A percentile compares a stretch with the other conserved stretches of the same genome.
Evolutionary conservation across 2,797 vertebrate species (phyloP).

Genomic region (Pseudomugil gertrudae): DNA sequence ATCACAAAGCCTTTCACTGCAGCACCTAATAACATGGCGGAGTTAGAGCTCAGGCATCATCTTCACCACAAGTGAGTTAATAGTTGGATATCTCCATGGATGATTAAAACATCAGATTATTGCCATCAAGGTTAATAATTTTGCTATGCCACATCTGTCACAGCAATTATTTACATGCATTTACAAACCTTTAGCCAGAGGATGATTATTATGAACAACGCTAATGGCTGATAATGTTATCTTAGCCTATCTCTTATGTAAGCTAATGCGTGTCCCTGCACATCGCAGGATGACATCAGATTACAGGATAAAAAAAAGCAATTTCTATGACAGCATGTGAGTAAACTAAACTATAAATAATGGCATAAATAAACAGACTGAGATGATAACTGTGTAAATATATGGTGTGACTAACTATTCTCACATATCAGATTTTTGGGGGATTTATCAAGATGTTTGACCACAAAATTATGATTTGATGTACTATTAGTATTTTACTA

Average conservation of each 20-base stretch:
- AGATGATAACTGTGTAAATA: background rate
- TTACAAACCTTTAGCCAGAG: constrained; percentile 45
- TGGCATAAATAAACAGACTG: constrained; percentile 7
- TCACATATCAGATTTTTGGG: background rate
- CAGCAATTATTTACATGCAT: constrained; percentile 54
- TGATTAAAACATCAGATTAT: constrained; percentile 43
- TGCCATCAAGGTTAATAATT: constrained; percentile 45
- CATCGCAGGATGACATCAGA: constrained; percentile 12
- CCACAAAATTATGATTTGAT: constrained; percentile 3
- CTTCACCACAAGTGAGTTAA: constrained; percentile 27
- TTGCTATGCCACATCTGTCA: constrained; percentile 37
- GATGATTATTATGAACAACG: constrained; percentile 55
- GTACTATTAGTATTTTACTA: background rate
- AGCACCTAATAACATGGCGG: constrained; percentile 22
- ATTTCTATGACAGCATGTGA: background rate
- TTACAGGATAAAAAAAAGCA: constrained; percentile 13
- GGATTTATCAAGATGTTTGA: constrained; percentile 7
- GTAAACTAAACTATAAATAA: constrained; percentile 11
- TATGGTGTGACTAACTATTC: background rate
- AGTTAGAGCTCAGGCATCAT: constrained; percentile 21
- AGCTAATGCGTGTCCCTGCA: constrained; percentile 5
- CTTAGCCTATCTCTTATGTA: constrained; percentile 23
- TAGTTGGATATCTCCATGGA: constrained; percentile 25
- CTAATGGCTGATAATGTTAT: constrained; percentile 48
- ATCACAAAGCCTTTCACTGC: background rate